These are phyloP conservation scores for Pristionchus mayeri DNA, from an alignment of 2,888 invertebrate species.

Conservation along the genomic window DNA sequence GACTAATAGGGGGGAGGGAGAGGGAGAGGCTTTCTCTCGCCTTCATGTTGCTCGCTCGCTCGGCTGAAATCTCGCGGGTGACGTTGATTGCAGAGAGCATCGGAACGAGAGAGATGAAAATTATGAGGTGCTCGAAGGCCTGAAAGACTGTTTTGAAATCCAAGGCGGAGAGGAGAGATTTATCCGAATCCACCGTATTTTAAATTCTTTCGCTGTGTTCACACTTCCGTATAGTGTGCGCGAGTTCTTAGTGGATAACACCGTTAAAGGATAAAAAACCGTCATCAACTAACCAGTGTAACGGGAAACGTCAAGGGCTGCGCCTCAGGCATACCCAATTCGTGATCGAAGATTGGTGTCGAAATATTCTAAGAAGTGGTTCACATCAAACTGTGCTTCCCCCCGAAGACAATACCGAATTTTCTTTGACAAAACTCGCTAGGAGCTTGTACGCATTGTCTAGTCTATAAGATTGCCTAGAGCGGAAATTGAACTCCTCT, in stretches of 20 bases:
- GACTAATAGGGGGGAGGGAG: not conserved
- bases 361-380: not conserved
- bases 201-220: too few species aligned
- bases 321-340: not conserved
- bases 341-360: not conserved
- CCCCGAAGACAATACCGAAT: not conserved
- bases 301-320: not conserved
- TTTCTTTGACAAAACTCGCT: not conserved
- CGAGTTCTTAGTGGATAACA: too few species aligned
- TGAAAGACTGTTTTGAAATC: not conserved
- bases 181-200: too few species aligned
- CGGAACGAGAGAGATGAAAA: not conserved
- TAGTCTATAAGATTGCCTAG: not conserved
- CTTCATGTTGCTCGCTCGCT: constrained; percentile 20
- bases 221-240: too few species aligned
- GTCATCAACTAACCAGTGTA: not conserved
- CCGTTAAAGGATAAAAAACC: too few species aligned
- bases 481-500: not conserved
- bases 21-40: not conserved
- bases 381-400: too few species aligned
- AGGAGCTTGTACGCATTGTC: not conserved
- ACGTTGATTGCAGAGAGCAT: constrained; percentile 39
- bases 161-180: not conserved
- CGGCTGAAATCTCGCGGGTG: constrained; percentile 25
- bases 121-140: not conserved